Conservation (phyloP, 2,888 invertebrate species). For the Bursaphelenchus okinawaensis region DNA sequence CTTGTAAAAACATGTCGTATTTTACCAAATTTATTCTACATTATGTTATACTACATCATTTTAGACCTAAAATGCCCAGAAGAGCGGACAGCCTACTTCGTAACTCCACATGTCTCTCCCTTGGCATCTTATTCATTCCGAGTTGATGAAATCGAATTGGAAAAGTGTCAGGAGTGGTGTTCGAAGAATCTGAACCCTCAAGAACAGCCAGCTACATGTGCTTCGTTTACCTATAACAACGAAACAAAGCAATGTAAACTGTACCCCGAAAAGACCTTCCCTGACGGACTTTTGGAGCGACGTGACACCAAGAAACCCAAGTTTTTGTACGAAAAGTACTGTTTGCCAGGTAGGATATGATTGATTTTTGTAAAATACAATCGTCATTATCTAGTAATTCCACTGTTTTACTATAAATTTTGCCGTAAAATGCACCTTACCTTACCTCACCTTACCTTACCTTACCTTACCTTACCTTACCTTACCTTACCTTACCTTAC, state of each 20-base stretch:
- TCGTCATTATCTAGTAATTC: too few relatives aligned
- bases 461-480: too few relatives aligned
- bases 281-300: slow-evolving; percentile 34
- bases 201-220: slow-evolving; percentile 33
- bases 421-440: too few relatives aligned
- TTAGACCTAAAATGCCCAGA: slow-evolving; percentile 3
- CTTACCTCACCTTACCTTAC: too few relatives aligned
- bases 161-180: slow-evolving; percentile 44
- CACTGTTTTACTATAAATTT: too few relatives aligned
- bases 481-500: too few relatives aligned
- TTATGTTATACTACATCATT: background rate
- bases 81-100: background rate
- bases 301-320: slow-evolving; percentile 28
- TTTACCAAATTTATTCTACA: background rate
- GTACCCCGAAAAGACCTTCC: slow-evolving; percentile 36
- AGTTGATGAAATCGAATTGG: slow-evolving; percentile 26
- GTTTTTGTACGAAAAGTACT: slow-evolving; percentile 54
- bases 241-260: slow-evolving; percentile 40
- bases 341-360: slow-evolving; percentile 47
- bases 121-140: background rate
- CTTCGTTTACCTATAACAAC: slow-evolving; percentile 49
- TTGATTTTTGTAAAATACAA: too few relatives aligned
- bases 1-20: background rate
- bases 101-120: background rate
- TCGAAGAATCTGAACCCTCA: slow-evolving; percentile 40